Percentiles rank a stretch among this genome's conserved stretches.
Conservation (phyloP, 2,888 invertebrate species). For the Brachyptera risi region DNA sequence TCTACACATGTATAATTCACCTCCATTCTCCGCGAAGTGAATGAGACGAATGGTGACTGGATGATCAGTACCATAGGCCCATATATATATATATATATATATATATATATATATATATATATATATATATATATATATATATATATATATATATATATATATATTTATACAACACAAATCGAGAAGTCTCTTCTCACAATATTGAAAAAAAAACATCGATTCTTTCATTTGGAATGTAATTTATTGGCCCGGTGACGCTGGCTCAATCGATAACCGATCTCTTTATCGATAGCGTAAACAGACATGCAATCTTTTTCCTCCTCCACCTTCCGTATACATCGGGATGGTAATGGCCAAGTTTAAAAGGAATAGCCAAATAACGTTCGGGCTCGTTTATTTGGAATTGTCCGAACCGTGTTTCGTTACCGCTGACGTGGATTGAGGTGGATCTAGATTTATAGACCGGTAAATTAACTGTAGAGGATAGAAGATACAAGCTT, state of each 20-base stretch:
- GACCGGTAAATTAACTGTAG: constrained; percentile 28
- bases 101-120: too few species aligned
- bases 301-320: constrained; percentile 24
- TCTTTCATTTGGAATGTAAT: constrained; percentile 13
- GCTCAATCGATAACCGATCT: constrained; percentile 27
- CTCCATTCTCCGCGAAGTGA: too few species aligned
- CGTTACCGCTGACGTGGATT: constrained; percentile 26
- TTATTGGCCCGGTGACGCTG: background rate
- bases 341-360: constrained; percentile 25
- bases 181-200: too few species aligned
- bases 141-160: too few species aligned
- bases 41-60: too few species aligned
- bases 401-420: constrained; percentile 11
- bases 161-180: too few species aligned
- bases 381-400: constrained; percentile 6
- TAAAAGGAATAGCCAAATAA: constrained; percentile 22
- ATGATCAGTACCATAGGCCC: too few species aligned
- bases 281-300: constrained; percentile 31
- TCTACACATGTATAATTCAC: too few species aligned
- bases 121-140: too few species aligned
- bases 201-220: too few species aligned
- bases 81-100: too few species aligned
- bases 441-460: constrained; percentile 29
- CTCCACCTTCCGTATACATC: too few species aligned
- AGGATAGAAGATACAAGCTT: constrained; percentile 16